Base-by-base conservation (phyloP, 30 jellyfish, hydroid and myxozoan genomes). In the Aurelia aurita complex sp. Pacific region DNA sequence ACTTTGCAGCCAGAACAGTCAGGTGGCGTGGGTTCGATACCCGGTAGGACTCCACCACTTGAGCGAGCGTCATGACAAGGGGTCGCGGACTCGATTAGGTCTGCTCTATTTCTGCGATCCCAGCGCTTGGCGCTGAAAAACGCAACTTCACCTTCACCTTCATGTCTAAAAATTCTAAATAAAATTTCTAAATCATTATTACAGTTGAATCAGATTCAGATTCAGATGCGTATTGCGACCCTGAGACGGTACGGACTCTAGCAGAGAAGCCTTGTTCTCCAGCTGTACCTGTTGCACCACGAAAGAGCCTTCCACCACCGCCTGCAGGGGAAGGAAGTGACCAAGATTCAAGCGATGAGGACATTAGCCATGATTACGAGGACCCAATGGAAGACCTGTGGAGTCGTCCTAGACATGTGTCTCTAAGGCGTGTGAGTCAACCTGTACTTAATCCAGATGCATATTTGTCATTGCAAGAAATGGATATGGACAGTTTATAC, bases 381-480 rank as follows among this genome's bases (percentile, higher is more conserved):
- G 91, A 82, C 66, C 91, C 91, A 11, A 5, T 74, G 38, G 91
- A 82, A 18, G 80, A 72, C 12, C 62, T 82, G 1, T 68, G 67
- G 36, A 84, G 79, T 6, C 62, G 59, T 1, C 80, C 91, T 0
- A 55, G 83, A 66, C 52, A 62, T 29, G 38, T 82, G 73, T 82
- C 91, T 29, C 85, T 82, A 15, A 60, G 95, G 1, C 60, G 95
- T 23, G 85, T 86, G 23, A 86, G 88, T 55, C 76, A 73, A 63
- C 88, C 88, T 15, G 95, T 86, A 4, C 70, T 67, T 17, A 86
- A 76, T 52, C 95, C 95, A 4, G 95, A 86, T 34, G 95, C 95
- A 10, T 86, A 86, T 63, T 38, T 86, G 54, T 85, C 82, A n/a
- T 57, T 76, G 70, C 50, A 76, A 12, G 89, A 77, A 6, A 79